These are phyloP conservation scores for Meriones psammophilus DNA, from an alignment of 2,797 vertebrate genomes.

Conservation along the genomic window DNA sequence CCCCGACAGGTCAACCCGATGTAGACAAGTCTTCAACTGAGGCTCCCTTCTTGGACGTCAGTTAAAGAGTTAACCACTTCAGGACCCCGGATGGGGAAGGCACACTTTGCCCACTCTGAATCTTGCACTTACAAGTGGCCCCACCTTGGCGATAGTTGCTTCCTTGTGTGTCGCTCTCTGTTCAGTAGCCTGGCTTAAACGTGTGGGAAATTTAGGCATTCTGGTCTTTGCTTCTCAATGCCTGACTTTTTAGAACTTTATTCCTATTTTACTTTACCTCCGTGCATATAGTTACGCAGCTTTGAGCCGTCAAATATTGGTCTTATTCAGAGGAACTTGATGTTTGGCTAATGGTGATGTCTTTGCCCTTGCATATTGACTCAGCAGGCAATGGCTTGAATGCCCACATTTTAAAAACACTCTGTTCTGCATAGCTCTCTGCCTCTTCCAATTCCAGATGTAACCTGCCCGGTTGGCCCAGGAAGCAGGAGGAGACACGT, in stretches of 20 bases:
- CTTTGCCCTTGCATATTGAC: conserved; percentile 41
- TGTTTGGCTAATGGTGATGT: background rate
- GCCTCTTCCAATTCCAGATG: background rate
- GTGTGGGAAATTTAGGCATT: background rate
- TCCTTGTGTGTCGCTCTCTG: background rate
- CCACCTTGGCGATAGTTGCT: background rate
- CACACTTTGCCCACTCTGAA: accelerated
- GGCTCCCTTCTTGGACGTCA: background rate
- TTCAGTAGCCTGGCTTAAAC: background rate
- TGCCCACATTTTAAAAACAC: background rate
- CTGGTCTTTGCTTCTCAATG: conserved; percentile 13
- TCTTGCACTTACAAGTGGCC: background rate
- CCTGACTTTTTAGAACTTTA: background rate
- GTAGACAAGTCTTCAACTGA: background rate
- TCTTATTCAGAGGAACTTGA: conserved; percentile 21
- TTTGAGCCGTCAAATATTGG: background rate
- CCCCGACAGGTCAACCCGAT: background rate
- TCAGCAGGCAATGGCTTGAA: conserved; percentile 35
- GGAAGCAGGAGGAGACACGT: background rate
- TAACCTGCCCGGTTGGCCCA: background rate
- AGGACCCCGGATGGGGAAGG: background rate
- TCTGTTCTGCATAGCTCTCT: conserved; percentile 14
- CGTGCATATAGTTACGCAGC: background rate
- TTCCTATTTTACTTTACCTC: background rate
- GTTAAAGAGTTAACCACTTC: background rate